Percentiles rank a stretch among this genome's conserved stretches.
Evolutionary conservation across 2,888 invertebrate genomes (phyloP).

Genomic region (Meteorus colon): DNA sequence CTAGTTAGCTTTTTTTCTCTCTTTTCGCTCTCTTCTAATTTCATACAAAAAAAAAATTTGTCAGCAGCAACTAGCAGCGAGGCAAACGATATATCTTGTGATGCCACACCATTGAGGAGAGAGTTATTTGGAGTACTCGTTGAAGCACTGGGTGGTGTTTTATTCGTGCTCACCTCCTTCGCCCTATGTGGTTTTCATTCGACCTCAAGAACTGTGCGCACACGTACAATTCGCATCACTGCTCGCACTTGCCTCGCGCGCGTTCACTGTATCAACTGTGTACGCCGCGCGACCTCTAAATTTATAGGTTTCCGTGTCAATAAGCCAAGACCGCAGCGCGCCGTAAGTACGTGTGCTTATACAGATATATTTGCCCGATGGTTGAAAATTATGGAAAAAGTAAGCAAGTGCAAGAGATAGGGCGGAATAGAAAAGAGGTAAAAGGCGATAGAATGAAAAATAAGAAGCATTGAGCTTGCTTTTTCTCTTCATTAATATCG

Average conservation of each 20-base stretch:
- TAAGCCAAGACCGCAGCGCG: conserved; percentile 53
- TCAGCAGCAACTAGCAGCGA: conserved; percentile 15
- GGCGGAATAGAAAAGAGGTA: not conserved
- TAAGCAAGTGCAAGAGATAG: not conserved
- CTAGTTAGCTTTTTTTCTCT: not conserved
- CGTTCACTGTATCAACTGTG: not conserved
- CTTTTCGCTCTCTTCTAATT: not conserved
- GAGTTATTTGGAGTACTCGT: conserved; percentile 38
- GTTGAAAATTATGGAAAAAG: not conserved
- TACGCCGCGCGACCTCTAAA: conserved; percentile 19
- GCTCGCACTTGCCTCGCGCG: not conserved
- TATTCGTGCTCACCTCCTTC: conserved; percentile 29
- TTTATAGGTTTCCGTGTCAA: conserved; percentile 61
- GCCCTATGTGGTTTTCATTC: conserved; percentile 24
- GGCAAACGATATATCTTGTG: conserved; percentile 31
- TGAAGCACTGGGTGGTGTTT: conserved; percentile 16
- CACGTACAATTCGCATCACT: conserved; percentile 8
- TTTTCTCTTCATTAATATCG: not conserved
- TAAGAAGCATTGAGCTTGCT: not conserved
- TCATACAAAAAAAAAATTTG: conserved; percentile 15
- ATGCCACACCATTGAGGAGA: conserved; percentile 17
- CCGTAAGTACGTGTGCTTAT: conserved; percentile 42
- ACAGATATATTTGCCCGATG: conserved; percentile 13
- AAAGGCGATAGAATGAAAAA: conserved; percentile 18
- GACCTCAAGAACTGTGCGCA: conserved; percentile 23